phyloP scores from a whole-genome alignment of 1,140 invertebrate species.

The Eriosoma lanigerum region DNA sequence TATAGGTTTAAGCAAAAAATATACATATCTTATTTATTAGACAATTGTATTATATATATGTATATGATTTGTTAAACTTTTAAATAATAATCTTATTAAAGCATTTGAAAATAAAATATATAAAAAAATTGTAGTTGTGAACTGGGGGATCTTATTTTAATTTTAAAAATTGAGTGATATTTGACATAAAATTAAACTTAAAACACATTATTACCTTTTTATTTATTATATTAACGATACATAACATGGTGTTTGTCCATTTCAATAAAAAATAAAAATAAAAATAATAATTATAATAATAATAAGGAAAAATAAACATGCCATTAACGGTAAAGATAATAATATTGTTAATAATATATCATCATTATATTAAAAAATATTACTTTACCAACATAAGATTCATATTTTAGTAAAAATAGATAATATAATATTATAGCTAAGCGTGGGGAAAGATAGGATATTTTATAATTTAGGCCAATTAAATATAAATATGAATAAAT shows the following conservation, averaged over 20 bases:
- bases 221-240: not conserved
- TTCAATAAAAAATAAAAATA: not conserved
- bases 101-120: no score
- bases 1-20: no score
- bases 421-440: conserved; percentile 28
- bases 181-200: no score
- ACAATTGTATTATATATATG: no score
- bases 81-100: no score
- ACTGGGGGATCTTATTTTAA: no score
- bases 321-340: conserved; percentile 18
- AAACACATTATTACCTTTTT: no score
- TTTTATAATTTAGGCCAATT: conserved; percentile 14
- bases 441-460: conserved; percentile 28
- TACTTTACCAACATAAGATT: conserved; percentile 18
- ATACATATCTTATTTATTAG: no score
- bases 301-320: conserved; percentile 26
- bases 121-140: no score
- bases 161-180: no score
- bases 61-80: no score
- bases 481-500: conserved; percentile 14
- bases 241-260: conserved; percentile 19
- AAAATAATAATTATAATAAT: no score
- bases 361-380: not conserved
- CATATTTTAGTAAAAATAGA: conserved; percentile 12
- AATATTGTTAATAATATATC: conserved; percentile 38